phyloP scores from a whole-genome alignment of 2,797 vertebrate genomes.

The Pangasius krempfi region DNA sequence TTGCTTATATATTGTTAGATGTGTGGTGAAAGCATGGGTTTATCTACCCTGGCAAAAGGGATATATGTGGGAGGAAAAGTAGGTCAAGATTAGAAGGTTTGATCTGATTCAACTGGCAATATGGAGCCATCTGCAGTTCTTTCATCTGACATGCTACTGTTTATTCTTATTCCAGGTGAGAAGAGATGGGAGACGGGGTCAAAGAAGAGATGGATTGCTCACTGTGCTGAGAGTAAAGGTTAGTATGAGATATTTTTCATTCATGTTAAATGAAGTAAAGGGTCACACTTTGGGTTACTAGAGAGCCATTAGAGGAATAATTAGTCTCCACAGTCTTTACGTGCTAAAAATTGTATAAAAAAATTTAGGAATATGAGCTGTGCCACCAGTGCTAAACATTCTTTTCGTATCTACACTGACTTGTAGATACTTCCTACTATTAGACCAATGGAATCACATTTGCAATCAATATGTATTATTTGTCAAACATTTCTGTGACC shows the following conservation, averaged over 20 bases:
- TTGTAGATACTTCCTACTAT: background rate
- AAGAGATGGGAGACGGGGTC: slow-evolving; percentile 29
- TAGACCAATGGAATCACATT: background rate
- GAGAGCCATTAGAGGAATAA: slow-evolving; percentile 26
- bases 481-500: background rate
- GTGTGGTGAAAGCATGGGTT: slow-evolving; percentile 51
- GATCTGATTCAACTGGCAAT: slow-evolving; percentile 49
- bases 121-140: slow-evolving; percentile 47
- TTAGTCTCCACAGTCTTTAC: slow-evolving; percentile 3
- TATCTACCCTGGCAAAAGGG: slow-evolving; percentile 52
- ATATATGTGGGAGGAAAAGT: slow-evolving; percentile 51
- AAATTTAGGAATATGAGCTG: background rate
- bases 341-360: background rate
- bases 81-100: slow-evolving; percentile 53
- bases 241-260: slow-evolving; percentile 35
- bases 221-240: slow-evolving; percentile 39
- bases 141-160: slow-evolving; percentile 53
- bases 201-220: background rate
- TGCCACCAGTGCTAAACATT: background rate
- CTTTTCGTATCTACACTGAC: background rate
- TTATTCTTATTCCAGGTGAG: slow-evolving; percentile 50
- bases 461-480: background rate
- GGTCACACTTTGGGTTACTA: slow-evolving; percentile 22
- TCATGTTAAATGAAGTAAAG: slow-evolving; percentile 30
- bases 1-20: slow-evolving; percentile 57